Conservation (phyloP, 2,888 invertebrate species). For the Branchellion lobata region DNA sequence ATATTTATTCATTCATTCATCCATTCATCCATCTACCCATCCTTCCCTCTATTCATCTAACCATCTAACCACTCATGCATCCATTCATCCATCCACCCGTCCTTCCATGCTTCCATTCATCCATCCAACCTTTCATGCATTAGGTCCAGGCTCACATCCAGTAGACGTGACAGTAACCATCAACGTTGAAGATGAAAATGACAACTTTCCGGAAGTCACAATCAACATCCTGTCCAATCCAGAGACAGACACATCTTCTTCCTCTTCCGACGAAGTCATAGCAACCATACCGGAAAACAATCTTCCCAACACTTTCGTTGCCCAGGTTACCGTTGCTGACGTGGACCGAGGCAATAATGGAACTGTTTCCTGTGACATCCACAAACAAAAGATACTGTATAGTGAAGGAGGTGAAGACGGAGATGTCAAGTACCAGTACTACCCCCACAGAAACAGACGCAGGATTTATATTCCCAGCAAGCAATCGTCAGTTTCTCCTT, state of each 20-base stretch:
- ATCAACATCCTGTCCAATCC: slow-evolving; percentile 40
- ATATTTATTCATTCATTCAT: too few species aligned
- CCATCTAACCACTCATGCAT: too few species aligned
- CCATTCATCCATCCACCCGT: too few species aligned
- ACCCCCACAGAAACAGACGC: not conserved
- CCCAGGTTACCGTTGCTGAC: slow-evolving; percentile 47
- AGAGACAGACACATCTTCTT: slow-evolving; percentile 8
- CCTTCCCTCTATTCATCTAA: too few species aligned
- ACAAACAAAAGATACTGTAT: not conserved
- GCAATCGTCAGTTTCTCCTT: too few species aligned
- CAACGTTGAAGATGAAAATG: slow-evolving; percentile 49
- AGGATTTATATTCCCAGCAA: not conserved
- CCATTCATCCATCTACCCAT: too few species aligned
- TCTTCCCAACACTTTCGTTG: slow-evolving; percentile 46
- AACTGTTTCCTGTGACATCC: slow-evolving; percentile 40
- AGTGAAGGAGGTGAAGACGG: not conserved
- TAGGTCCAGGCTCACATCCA: slow-evolving; percentile 45
- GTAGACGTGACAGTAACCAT: slow-evolving; percentile 46
- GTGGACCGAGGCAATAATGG: slow-evolving; percentile 44
- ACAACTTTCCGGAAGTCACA: slow-evolving; percentile 49
- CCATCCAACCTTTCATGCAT: too few species aligned
- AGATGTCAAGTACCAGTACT: not conserved
- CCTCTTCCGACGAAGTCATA: slow-evolving; percentile 8
- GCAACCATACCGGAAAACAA: slow-evolving; percentile 47
- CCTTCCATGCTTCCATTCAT: too few species aligned